Base-by-base conservation (phyloP, 1,140 invertebrate genomes). In the Drosophila arawakana region DNA sequence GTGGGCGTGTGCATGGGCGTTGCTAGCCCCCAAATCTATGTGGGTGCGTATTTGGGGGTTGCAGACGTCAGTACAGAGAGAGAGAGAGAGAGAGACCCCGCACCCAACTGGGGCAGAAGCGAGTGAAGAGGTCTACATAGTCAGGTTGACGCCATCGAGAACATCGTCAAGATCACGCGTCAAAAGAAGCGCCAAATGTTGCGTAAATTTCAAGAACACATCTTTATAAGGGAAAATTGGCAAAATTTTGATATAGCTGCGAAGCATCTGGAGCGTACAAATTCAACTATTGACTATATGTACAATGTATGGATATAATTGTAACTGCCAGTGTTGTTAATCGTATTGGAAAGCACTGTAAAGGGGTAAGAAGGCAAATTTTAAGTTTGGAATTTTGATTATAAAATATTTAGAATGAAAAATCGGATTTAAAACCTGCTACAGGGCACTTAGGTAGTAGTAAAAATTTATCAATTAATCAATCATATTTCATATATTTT, bases 151-250 rank as follows among this genome's bases (percentile, higher is more conserved):
- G 82, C 78, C 82, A 85, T 85, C 78, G 58, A 21, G 44, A 54
- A 44, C 66, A 73, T 68, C 61, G 71, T 70, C 81, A 81, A 76
- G 82, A 85, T 81, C 82, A 75, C 68, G 66, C 77, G 65, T 73
- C 71, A 77, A 84, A 70, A 63, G 68, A 85, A 78, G 82, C 80
- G 83, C 83, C 83, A 86, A 86, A 85, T 88, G 82, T 88, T 86
- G 82, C 82, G 82, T 86, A 88, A 86, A 88, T 88, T 85, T 86
- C 82, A 86, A 86, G 82, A 86, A 83, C 82, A 80, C 68, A 47
- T 49, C 80, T 69, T 70, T 62, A 74, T 74, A 74, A 62, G 72
- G 72, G 11, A 44, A 46, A 55, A 55, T 41, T 59, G 43, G 62
- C 47, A 59, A 58, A 67, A 18, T 73, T 73, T 50, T 15, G 21